Base-by-base conservation (phyloP, 2,888 invertebrate species). In the Coleophora flavipennella region DNA sequence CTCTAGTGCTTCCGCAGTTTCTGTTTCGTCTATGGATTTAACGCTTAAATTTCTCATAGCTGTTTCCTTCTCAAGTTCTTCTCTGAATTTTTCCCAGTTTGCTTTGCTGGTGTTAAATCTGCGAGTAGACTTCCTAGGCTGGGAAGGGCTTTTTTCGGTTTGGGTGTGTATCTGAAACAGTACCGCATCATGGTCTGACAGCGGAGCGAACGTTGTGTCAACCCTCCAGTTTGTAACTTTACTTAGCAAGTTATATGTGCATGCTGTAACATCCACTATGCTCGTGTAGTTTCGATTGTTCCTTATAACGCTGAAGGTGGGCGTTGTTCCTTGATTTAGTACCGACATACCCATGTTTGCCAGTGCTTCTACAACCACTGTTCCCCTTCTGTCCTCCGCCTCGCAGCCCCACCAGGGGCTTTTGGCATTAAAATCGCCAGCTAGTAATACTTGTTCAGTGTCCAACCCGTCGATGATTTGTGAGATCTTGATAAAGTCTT, bases 241-340 rank as follows among this genome's bases (percentile, higher is more conserved):
- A 8, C 26, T 34, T 0, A 52, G 31, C 2, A 52, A 1, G 0
- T 43, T 41, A 1, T 7, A 2, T 0, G 52, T 38, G 36, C 56
- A 55, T 0, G 49, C 50, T 6, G 57, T 57, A 0, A 59, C 28
- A 31, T 57, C 57, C 0, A 58, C 52, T 9, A 26, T 25, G 36
- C 55, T 59, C 4, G 13, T 31, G 33, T 37, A 51, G 0, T 50
- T 47, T 14, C 55, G 42, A 1, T 49, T 14, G 0, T 51, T 53
- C 14, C n/a, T n/a, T n/a, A n/a, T n/a, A n/a, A n/a, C n/a, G n/a
- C 51, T 42, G 35, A 55, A 59, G 0, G 57, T 57, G 1, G 59
- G 57, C 0, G 33, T 46, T 1, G 42, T 26, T 1, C 56, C 55
- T 0, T 10, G 31, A 39, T 61, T 59, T 0, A 58, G 42, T 7